Percentiles rank a stretch among this genome's conserved stretches.
phyloP scores from a whole-genome alignment of 2,888 invertebrate genomes.

The Hemaris fuciformis region DNA sequence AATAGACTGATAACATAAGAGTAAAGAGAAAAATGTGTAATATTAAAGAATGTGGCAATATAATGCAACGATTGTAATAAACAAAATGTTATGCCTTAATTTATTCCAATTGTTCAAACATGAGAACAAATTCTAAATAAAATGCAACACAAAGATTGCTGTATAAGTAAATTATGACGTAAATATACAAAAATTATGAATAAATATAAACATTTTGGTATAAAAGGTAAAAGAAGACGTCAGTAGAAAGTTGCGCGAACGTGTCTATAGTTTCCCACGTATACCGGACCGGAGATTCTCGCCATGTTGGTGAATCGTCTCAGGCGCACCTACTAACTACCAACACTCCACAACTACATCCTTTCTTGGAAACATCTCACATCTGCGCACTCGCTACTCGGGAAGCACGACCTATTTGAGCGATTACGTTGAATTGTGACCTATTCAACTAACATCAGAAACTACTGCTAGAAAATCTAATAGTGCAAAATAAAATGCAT shows the following conservation, averaged over 20 bases:
- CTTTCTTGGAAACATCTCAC: slow-evolving; percentile 32
- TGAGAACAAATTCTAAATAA: neutral
- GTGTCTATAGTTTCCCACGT: slow-evolving; percentile 5
- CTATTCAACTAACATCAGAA: neutral
- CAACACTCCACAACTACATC: slow-evolving; percentile 25
- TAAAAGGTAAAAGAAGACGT: neutral
- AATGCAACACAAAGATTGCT: neutral
- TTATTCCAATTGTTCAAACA: no score
- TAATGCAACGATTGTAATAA: neutral
- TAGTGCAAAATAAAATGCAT: no score
- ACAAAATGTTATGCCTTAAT: neutral
- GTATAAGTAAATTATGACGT: neutral
- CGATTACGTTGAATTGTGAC: neutral
- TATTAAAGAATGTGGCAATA: no score
- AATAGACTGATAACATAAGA: no score
- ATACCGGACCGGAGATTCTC: slow-evolving; percentile 7
- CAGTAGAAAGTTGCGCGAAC: neutral
- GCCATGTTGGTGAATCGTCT: slow-evolving; percentile 12
- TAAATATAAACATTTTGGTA: neutral
- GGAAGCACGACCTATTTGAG: neutral
- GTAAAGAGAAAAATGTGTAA: neutral
- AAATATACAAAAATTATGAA: neutral
- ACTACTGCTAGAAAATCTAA: no score
- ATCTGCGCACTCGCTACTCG: neutral
- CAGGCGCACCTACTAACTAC: slow-evolving; percentile 15